These are phyloP conservation scores for Planococcus citri DNA, from an alignment of 1,140 invertebrate genomes.

Conservation along the genomic window DNA sequence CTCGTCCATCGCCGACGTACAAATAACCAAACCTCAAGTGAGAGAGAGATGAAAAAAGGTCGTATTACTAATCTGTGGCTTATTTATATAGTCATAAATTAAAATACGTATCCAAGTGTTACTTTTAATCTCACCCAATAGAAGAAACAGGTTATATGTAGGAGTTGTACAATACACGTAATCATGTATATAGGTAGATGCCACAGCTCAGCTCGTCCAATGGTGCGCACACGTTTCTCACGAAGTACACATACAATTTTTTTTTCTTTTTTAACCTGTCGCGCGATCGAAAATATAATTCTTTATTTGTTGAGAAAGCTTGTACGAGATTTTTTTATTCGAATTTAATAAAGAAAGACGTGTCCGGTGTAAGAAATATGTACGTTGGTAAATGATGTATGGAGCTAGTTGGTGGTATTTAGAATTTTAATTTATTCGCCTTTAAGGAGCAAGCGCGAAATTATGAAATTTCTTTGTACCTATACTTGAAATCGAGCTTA, in stretches of 20 bases:
- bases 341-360: not conserved
- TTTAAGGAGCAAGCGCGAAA: not conserved
- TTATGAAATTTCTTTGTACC: not conserved
- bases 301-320: not conserved
- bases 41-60: not conserved
- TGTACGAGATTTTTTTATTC: not conserved
- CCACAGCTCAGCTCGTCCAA: not conserved
- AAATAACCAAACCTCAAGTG: too few relatives aligned
- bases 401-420: not conserved
- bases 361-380: not conserved
- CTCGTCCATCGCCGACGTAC: too few relatives aligned
- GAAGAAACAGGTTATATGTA: not conserved
- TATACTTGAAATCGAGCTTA: not conserved
- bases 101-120: not conserved
- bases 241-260: not conserved
- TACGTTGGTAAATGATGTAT: not conserved
- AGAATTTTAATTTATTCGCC: slow-evolving; percentile 3
- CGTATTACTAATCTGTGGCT: not conserved
- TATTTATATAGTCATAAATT: not conserved
- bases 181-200: too few relatives aligned
- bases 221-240: not conserved
- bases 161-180: not conserved
- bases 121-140: not conserved
- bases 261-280: not conserved
- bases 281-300: not conserved